A percentile compares a stretch with the other conserved stretches of the same genome.
These are phyloP conservation scores for Mythimna loreyi DNA, from an alignment of 2,888 invertebrate genomes.

Conservation along the genomic window DNA sequence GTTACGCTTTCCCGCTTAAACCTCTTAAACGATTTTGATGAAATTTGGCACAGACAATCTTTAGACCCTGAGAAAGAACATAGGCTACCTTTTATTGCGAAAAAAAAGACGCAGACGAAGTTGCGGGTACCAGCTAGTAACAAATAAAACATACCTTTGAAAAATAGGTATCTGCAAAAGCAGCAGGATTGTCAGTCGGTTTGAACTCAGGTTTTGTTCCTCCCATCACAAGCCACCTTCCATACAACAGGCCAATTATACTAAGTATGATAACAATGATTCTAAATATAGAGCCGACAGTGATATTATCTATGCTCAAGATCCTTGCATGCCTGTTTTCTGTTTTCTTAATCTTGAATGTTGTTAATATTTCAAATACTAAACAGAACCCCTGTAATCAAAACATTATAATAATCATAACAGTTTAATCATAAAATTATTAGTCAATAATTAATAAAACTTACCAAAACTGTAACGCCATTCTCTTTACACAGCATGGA, in stretches of 20 bases:
- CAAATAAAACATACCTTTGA: constrained; percentile 90
- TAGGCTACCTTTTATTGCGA: no score
- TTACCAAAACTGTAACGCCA: constrained; percentile 96
- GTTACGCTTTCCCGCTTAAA: no score
- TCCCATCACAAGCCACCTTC: constrained; percentile 95
- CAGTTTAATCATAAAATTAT: neutral
- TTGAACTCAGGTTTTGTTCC: constrained; percentile 95
- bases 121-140: no score
- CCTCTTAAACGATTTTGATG: no score
- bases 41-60: no score
- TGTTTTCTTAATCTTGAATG: constrained; percentile 64
- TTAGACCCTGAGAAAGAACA: no score
- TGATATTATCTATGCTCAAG: constrained; percentile 11
- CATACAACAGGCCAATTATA: constrained; percentile 88
- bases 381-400: constrained; percentile 91
- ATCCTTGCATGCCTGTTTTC: constrained; percentile 36
- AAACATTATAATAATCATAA: neutral
- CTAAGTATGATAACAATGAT: constrained; percentile 88
- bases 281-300: constrained; percentile 80
- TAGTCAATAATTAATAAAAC: constrained; percentile 23
- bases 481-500: constrained; percentile 98
- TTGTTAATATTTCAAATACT: constrained; percentile 92
- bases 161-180: constrained; percentile 92
- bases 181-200: constrained; percentile 97
- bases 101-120: no score